These are phyloP conservation scores for Tetrax tetrax DNA, from an alignment of 2,113 vertebrate species.

Conservation along the genomic window DNA sequence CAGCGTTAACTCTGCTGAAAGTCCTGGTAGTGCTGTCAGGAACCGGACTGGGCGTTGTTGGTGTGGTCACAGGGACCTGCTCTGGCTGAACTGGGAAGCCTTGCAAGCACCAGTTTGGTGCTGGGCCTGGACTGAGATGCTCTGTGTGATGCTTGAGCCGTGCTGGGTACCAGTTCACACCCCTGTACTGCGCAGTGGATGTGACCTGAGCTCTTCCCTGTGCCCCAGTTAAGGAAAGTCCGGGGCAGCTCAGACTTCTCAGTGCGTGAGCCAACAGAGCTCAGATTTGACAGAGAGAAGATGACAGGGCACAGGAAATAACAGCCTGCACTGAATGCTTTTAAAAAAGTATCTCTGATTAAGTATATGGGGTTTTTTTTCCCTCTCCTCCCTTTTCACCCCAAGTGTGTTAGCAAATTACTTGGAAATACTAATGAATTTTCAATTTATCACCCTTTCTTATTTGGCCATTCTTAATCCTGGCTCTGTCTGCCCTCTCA, in stretches of 20 bases:
- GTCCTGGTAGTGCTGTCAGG: not conserved
- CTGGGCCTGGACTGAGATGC: not conserved
- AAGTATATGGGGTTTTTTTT: not conserved
- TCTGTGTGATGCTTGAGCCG: not conserved
- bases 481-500: not conserved
- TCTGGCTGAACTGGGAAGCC: not conserved
- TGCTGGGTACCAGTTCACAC: accelerated
- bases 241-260: not conserved
- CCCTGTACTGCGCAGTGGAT: not conserved
- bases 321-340: not conserved
- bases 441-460: conserved; percentile 16
- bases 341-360: not conserved
- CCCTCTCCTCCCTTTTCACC: not conserved
- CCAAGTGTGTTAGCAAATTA: not conserved
- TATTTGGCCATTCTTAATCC: not conserved
- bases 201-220: accelerated
- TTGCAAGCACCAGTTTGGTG: accelerated
- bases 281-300: not conserved
- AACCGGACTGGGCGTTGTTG: accelerated
- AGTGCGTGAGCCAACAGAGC: not conserved
- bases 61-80: accelerated
- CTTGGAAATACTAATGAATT: conserved; percentile 8
- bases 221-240: not conserved
- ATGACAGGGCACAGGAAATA: not conserved
- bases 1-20: not conserved